Conservation (phyloP, 2,888 invertebrate genomes). For the Celastrina argiolus region DNA sequence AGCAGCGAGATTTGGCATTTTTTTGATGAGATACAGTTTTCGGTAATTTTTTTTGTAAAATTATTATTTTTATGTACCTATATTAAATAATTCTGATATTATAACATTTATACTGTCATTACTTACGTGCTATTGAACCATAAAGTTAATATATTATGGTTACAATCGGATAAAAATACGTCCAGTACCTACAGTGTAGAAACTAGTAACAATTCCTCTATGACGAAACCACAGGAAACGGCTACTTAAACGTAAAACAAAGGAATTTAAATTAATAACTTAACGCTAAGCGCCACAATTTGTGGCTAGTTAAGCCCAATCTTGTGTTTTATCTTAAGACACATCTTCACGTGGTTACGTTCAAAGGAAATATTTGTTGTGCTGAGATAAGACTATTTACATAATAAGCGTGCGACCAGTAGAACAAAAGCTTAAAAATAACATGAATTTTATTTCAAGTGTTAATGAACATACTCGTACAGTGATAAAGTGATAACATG, state of each 20-base stretch:
- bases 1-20: too few relatives aligned
- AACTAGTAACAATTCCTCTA: neutral
- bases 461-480: neutral
- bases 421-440: neutral
- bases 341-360: constrained; percentile 56
- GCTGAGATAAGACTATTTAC: constrained; percentile 54
- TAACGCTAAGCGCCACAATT: neutral
- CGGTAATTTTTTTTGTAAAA: too few relatives aligned
- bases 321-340: constrained; percentile 54
- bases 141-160: too few relatives aligned
- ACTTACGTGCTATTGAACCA: too few relatives aligned
- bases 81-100: too few relatives aligned
- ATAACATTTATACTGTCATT: too few relatives aligned
- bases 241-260: neutral
- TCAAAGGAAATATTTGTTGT: constrained; percentile 68
- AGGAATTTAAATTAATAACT: constrained; percentile 12
- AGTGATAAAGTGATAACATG: too few relatives aligned
- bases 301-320: constrained; percentile 57
- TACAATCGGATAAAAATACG: too few relatives aligned
- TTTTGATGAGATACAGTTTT: too few relatives aligned
- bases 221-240: neutral
- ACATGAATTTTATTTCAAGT: neutral
- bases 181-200: too few relatives aligned
- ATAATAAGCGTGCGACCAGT: constrained; percentile 44
- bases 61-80: too few relatives aligned